Evolutionary conservation across 2,113 vertebrate species (phyloP).

Genomic region (Ammodytes dubius): DNA sequence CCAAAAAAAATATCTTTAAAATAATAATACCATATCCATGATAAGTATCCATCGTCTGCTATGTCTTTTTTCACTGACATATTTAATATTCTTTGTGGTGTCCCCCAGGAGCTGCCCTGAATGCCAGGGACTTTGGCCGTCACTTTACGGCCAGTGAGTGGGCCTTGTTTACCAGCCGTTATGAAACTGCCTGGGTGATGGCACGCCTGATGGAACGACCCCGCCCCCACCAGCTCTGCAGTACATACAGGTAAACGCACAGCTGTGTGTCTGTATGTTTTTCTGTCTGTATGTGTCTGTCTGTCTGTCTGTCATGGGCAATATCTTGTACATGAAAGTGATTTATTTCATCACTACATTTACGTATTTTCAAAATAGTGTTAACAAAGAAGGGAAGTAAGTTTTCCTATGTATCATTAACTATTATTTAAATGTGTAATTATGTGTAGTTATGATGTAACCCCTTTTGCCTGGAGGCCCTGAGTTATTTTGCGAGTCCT

Average conservation of each 20-base stretch:
- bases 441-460: not conserved
- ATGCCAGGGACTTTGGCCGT: constrained; percentile 88
- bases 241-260: constrained; percentile 81
- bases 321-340: not conserved
- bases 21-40: not conserved
- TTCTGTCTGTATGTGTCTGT: not conserved
- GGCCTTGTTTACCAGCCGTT: constrained; percentile 93
- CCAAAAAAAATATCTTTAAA: not conserved
- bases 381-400: no score
- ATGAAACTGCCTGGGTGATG: constrained; percentile 90
- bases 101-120: constrained; percentile 88
- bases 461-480: not conserved
- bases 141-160: constrained; percentile 92
- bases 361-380: no score
- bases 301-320: not conserved
- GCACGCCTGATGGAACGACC: constrained; percentile 89
- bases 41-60: not conserved
- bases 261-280: not conserved
- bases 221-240: constrained; percentile 87
- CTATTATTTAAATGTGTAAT: no score
- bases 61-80: not conserved
- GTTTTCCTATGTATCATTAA: no score
- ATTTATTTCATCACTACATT: no score
- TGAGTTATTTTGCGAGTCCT: not conserved
- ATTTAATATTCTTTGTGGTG: not conserved